phyloP scores from a whole-genome alignment of 2,888 invertebrate genomes.

The Chydorus sphaericus region DNA sequence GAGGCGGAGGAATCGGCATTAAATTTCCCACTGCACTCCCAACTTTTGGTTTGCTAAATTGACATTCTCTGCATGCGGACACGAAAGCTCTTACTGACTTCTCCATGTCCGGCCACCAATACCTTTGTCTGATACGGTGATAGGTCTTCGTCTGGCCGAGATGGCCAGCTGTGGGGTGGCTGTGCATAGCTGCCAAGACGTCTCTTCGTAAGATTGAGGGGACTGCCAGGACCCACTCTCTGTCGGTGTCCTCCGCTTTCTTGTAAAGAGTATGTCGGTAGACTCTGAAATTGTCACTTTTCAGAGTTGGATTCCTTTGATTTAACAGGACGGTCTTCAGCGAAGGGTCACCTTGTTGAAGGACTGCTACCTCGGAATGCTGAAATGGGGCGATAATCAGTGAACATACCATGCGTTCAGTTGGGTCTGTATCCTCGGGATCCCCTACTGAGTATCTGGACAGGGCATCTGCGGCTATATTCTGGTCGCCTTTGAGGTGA shows the following conservation, averaged over 20 bases:
- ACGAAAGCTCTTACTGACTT: conserved; percentile 15
- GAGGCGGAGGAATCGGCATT: conserved; percentile 5
- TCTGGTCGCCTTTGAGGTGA: conserved; percentile 17
- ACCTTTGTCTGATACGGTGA: conserved; percentile 13
- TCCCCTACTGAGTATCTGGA: conserved; percentile 17
- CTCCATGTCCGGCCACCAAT: conserved; percentile 18
- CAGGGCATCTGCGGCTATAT: conserved; percentile 19
- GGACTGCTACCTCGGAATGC: neutral
- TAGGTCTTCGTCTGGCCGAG: conserved; percentile 17
- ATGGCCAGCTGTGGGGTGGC: conserved; percentile 15
- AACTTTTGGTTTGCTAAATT: conserved; percentile 12
- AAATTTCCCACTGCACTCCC: conserved; percentile 9
- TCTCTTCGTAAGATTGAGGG: neutral
- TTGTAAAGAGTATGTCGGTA: neutral
- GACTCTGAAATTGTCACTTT: neutral
- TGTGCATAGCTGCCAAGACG: conserved; percentile 15
- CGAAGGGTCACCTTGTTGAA: neutral
- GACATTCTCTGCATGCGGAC: conserved; percentile 17
- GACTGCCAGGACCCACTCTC: neutral
- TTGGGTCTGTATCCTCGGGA: neutral
- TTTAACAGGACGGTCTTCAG: neutral
- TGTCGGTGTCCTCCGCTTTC: neutral
- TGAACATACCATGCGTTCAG: neutral
- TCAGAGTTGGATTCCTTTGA: neutral
- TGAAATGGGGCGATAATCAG: neutral